These are phyloP conservation scores for Xestia ashworthii DNA, from an alignment of 2,888 invertebrate genomes.

Conservation along the genomic window DNA sequence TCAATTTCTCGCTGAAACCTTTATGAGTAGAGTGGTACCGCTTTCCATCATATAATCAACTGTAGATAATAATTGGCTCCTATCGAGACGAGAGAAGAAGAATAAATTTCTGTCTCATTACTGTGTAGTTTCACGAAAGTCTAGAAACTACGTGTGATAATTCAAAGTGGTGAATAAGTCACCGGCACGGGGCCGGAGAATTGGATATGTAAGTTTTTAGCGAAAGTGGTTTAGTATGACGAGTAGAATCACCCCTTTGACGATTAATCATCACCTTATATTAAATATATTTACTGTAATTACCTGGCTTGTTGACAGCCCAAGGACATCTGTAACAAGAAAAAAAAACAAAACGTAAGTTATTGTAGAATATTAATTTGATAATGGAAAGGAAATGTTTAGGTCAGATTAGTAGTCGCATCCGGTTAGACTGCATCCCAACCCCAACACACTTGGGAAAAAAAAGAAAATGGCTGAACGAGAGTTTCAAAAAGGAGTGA, in stretches of 20 bases:
- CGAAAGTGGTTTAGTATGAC: too few relatives aligned
- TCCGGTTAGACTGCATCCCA: too few relatives aligned
- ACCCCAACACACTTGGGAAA: too few relatives aligned
- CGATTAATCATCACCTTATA: background rate
- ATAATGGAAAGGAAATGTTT: background rate
- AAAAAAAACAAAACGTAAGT: background rate
- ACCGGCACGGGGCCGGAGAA: too few relatives aligned
- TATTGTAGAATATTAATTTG: too few relatives aligned
- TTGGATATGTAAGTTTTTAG: too few relatives aligned
- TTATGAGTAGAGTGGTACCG: background rate
- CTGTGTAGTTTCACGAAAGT: background rate
- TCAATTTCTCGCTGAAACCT: too few relatives aligned
- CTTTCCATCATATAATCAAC: background rate
- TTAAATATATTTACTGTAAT: background rate
- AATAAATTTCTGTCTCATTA: background rate
- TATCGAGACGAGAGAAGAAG: background rate
- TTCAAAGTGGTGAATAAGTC: too few relatives aligned
- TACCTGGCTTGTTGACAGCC: constrained; percentile 52
- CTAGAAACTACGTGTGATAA: background rate
- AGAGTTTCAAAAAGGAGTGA: too few relatives aligned
- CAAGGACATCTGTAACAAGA: constrained; percentile 50
- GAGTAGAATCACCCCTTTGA: background rate
- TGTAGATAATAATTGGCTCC: background rate
- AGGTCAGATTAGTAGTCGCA: too few relatives aligned
- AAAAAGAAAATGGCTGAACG: too few relatives aligned